Conservation (phyloP, 2,797 vertebrate genomes). For the Miichthys miiuy region DNA sequence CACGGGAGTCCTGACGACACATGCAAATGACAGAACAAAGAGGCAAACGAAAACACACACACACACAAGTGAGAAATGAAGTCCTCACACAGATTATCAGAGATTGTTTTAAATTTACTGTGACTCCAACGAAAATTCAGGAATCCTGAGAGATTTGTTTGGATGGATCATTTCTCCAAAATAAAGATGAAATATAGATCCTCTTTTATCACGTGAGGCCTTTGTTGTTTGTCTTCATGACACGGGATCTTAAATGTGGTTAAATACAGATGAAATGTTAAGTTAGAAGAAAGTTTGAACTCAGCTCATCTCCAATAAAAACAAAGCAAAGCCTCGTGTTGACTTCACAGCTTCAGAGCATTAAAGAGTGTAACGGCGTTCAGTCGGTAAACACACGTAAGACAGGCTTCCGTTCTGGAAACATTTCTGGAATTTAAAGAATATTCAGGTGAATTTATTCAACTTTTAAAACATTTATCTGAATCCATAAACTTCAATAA, state of each 20-base stretch:
- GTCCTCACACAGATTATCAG: background rate
- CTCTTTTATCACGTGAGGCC: too few relatives aligned
- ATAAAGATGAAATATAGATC: background rate
- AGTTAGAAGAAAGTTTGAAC: background rate
- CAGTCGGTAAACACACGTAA: background rate
- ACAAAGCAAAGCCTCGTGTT: background rate
- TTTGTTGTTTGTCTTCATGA: too few relatives aligned
- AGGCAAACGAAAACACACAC: slow-evolving; percentile 12
- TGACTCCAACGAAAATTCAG: background rate
- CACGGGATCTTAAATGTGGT: rapidly evolving
- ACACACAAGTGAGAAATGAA: slow-evolving; percentile 34
- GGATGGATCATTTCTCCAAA: too few relatives aligned
- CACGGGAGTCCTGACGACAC: slow-evolving; percentile 36
- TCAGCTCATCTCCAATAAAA: background rate
- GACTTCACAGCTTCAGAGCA: background rate
- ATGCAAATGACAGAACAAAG: slow-evolving; percentile 61
- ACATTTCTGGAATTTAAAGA: background rate
- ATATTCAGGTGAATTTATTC: background rate
- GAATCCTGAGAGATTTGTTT: background rate
- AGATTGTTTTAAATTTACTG: too few relatives aligned
- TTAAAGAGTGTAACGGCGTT: background rate
- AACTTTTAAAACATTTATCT: background rate
- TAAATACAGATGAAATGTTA: background rate
- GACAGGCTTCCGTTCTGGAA: slow-evolving; percentile 4
- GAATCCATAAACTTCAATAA: background rate